Percentiles rank a stretch among this genome's conserved stretches.
Conservation (phyloP, 2,888 invertebrate species). For the Chaetogeoica ovagalla region DNA sequence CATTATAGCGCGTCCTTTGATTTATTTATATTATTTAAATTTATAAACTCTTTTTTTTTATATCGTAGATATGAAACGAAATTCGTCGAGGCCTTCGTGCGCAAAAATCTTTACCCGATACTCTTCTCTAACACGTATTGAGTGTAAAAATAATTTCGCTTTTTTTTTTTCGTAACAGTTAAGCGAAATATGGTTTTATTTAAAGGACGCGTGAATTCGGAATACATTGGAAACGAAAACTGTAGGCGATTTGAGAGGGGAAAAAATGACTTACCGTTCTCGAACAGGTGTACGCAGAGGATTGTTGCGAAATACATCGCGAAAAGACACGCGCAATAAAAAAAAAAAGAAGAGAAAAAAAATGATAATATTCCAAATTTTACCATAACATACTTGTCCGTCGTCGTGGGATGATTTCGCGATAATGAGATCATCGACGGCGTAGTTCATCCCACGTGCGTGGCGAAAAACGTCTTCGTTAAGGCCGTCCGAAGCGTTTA, state of each 20-base stretch:
- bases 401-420: constrained; percentile 1
- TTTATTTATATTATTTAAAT: no score
- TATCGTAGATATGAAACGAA: no score
- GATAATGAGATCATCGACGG: constrained; percentile 45
- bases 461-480: constrained; percentile 38
- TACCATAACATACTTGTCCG: constrained; percentile 2
- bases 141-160: no score
- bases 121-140: no score
- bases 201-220: neutral
- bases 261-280: neutral
- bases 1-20: no score
- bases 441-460: constrained; percentile 17
- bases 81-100: no score
- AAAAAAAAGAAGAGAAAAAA: no score
- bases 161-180: no score
- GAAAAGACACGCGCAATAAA: neutral
- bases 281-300: neutral
- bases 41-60: no score
- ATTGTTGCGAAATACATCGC: constrained; percentile 7
- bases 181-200: no score
- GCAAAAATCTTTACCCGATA: no score
- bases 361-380: neutral
- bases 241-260: no score
- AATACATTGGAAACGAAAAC: neutral
- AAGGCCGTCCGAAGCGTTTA: neutral